Base-by-base conservation (phyloP, 2,113 vertebrate genomes). In the Leucopsar rothschildi region DNA sequence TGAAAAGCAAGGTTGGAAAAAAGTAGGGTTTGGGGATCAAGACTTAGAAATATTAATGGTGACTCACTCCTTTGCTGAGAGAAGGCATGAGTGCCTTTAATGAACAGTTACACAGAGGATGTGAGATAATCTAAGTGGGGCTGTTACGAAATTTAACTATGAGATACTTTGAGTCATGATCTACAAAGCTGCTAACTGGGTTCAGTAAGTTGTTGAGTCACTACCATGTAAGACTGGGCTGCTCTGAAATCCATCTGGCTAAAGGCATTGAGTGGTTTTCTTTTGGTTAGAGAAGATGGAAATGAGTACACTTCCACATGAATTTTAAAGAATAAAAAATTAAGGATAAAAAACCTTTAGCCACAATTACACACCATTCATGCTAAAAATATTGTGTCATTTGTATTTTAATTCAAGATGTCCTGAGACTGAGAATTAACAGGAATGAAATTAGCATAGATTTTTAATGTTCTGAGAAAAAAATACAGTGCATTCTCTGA, bases 151-250 rank as follows among this genome's bases (percentile, higher is more conserved):
- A 97, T 81, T 93, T 85, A 88, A 78, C 70, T 71, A 83, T 42
- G 55, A 68, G 84, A 86, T 66, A 49, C 86, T 96, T 69, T 71
- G 79, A 95, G 84, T 83, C 97, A 96, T 33, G 42, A 88, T 94
- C 92, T 93, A 68, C 61, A 91, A 92, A 96, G 76, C 91, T 96
- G 97, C 90, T 97, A 96, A 98, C 93, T 95, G 97, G 95, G 96
- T 96, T 96, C 73, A 71, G 94, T 84, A 89, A 92, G 88, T 94
- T 97, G 96, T 96, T 96, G 97, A 98, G 94, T 97, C 97, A 97
- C 92, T 97, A 90, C 93, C 84, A 61, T 78, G 3, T 40, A 87
- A 94, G 96, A 96, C 92, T 96, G 82, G 85, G 81, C 93, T 73
- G 64, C 84, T 94, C 53, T 37, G 85, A 49, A 90, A 93, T 80